Conservation (phyloP, 2,888 invertebrate species). For the Galerucella nymphaeae region DNA sequence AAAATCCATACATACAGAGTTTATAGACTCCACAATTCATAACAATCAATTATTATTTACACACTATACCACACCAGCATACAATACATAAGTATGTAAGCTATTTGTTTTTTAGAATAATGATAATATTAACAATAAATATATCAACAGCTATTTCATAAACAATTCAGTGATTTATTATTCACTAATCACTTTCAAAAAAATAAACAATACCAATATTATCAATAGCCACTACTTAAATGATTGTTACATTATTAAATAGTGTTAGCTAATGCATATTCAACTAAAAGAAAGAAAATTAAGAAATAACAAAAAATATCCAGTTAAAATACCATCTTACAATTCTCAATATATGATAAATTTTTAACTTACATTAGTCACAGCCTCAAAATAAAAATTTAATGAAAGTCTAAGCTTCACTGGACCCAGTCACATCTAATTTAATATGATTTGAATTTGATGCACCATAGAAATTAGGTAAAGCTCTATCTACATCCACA, state of each 20-base stretch:
- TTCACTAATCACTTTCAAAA: background rate
- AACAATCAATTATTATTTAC: no score
- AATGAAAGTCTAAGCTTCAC: conserved; percentile 53
- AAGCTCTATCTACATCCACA: conserved; percentile 48
- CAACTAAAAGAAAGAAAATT: background rate
- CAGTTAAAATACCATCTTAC: background rate
- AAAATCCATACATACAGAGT: no score
- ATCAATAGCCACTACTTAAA: background rate
- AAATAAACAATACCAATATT: background rate
- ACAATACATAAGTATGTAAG: no score
- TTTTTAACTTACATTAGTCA: conserved; percentile 48
- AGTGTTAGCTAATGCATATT: no score
- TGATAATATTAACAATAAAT: background rate
- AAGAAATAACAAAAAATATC: background rate
- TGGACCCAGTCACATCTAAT: conserved; percentile 51
- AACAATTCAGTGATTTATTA: background rate
- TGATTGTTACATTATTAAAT: background rate
- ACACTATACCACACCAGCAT: no score
- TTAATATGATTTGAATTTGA: conserved; percentile 46
- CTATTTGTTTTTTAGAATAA: background rate
- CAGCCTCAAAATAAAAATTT: conserved; percentile 49
- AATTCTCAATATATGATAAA: background rate
- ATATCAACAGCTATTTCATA: background rate
- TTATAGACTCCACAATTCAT: no score
- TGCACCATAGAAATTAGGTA: conserved; percentile 60